Evolutionary conservation across 2,888 invertebrate genomes (phyloP), one percentile per base, ranked within the genome.

Genomic region (Leistus spinibarbis): DNA sequence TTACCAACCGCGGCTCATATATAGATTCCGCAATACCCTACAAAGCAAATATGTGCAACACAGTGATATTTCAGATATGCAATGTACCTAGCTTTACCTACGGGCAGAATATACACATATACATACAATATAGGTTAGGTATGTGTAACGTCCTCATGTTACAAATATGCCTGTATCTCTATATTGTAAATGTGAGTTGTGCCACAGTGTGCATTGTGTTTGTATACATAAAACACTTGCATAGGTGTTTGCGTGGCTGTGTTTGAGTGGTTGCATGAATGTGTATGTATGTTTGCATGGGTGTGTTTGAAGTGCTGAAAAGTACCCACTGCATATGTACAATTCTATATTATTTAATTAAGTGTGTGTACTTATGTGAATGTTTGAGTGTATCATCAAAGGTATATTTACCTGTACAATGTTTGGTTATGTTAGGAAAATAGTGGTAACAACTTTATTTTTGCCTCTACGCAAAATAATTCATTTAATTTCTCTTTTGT

Each of bases 341-440:
- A 73, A 71, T 71, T 73, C 56, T 73, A 73, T 73, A 71, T 73
- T 71, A 54, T 53, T 16, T 69, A 69, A 57, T 57, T 69, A 69
- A 57, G 24, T 60, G 57, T 69, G 17, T 69, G 57, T 69, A 20
- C 57, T 57, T 69, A 17, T 69, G 24, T 69, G 24, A n/a, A n/a
- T 69, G 57, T 60, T 16, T 69, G 57, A 23, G 24, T 57, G 57
- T 69, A 57, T 60, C 56, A 57, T 22, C 24, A 69, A 57, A 57
- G 20, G 57, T 69, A 57, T 69, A 60, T 69, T 20, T n/a, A n/a
- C n/a, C n/a, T n/a, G n/a, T n/a, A n/a, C n/a, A n/a, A n/a, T n/a
- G n/a, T n/a, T n/a, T n/a, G n/a, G n/a, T n/a, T n/a, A n/a, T n/a
- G n/a, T n/a, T n/a, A n/a, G n/a, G n/a, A n/a, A n/a, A n/a, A n/a